Base-by-base conservation (phyloP, 2,113 vertebrate genomes). In the Anarrhichthys ocellatus region DNA sequence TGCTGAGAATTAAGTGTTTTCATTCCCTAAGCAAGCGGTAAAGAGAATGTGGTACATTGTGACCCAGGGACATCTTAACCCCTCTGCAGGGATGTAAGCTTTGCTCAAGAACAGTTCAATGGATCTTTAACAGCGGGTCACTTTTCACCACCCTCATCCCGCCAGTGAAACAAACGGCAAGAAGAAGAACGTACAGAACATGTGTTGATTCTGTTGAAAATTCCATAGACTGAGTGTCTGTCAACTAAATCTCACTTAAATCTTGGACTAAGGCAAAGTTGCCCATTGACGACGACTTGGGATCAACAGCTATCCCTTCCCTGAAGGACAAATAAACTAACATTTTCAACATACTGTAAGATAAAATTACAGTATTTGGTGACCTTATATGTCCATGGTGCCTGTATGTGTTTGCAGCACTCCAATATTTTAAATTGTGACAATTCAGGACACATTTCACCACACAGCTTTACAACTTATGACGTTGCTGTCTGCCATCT, bases 321-420 rank as follows among this genome's bases (percentile, higher is more conserved):
- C 20, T 36, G 11, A 34, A 42, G 18, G 48, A 59, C 7, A 13
- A 65, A 18, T 9, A 67, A 15, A 18, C 24, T 14, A 58, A 65
- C 18, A 64, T 64, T 32, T 72, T 61, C n/a, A 64, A 64, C 20
- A 46, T 8, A 70, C 46, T 63, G 36, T 36, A 20, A 10, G 6
- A 20, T 14, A 36, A 34, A 44, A 61, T 27, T 1, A 24, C n/a
- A 56, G 27, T 20, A 8, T 68, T 46, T 32, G 9, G 24, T 61
- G 68, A 72, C 9, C 13, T 27, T 9, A 70, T 54, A 17, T 73
- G 17, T 27, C 63, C 34, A 54, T 9, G 15, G 61, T 61, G 63
- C 64, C 65, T 70, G 27, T 64, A 50, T 65, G 63, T 73, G 69
- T 74, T 46, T 78, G 52, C 62, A 73, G 18, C 42, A 54, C 4